Evolutionary conservation across 1,140 invertebrate species (phyloP).

Genomic region (Leptinotarsa undecemlineata): DNA sequence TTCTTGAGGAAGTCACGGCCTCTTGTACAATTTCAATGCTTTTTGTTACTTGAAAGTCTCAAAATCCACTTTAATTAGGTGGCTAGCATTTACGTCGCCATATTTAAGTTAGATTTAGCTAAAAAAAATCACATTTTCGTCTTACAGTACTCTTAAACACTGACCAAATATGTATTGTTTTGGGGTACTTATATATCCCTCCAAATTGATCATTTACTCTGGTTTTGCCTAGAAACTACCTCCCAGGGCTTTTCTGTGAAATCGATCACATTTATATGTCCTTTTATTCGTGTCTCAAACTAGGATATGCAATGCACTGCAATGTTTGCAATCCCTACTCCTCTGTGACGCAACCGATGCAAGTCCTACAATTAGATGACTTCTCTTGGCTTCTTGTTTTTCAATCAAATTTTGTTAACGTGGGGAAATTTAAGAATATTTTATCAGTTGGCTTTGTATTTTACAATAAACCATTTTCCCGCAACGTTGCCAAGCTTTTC

Average conservation of each 20-base stretch:
- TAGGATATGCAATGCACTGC: conserved; percentile 21
- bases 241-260: conserved; percentile 38
- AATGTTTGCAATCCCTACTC: conserved; percentile 19
- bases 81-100: conserved; percentile 48
- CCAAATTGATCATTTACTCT: background rate
- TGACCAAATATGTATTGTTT: conserved; percentile 9
- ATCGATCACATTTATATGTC: conserved; percentile 44
- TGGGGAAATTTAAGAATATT: conserved; percentile 20
- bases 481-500: conserved; percentile 22
- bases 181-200: background rate
- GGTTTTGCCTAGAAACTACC: conserved; percentile 30
- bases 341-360: conserved; percentile 13
- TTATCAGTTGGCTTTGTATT: conserved; percentile 17
- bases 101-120: conserved; percentile 48
- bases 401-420: conserved; percentile 17
- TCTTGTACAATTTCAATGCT: conserved; percentile 14
- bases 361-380: background rate
- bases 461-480: conserved; percentile 22
- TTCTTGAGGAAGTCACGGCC: conserved; percentile 20
- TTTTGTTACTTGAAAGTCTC: conserved; percentile 13
- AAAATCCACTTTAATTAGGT: conserved; percentile 42
- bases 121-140: conserved; percentile 36
- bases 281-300: conserved; percentile 28
- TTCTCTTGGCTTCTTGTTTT: conserved; percentile 6
- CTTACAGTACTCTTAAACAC: background rate